These are phyloP conservation scores for Centruroides vittatus DNA, from an alignment of 1,140 invertebrate genomes.

Conservation along the genomic window DNA sequence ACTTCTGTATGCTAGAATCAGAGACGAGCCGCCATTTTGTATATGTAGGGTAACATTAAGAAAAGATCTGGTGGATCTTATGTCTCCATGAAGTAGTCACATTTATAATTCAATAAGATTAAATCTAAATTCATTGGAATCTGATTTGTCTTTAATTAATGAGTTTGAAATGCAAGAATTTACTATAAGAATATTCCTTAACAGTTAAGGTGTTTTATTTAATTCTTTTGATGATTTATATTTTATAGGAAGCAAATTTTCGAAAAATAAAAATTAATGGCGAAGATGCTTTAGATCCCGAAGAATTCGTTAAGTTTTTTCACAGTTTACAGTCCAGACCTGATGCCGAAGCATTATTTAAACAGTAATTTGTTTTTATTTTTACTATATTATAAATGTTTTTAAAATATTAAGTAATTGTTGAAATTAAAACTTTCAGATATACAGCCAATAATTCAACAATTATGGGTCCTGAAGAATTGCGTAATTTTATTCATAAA, in stretches of 20 bases:
- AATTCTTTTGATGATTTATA: neutral
- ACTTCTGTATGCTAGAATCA: too few species aligned
- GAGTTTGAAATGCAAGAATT: too few species aligned
- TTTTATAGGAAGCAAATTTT: conserved; percentile 35
- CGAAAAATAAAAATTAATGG: conserved; percentile 28
- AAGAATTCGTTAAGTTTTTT: conserved; percentile 42
- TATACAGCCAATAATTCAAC: conserved; percentile 23
- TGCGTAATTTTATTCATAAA: conserved; percentile 27
- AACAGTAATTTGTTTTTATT: conserved; percentile 27
- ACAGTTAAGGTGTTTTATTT: too few species aligned
- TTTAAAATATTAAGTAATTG: neutral
- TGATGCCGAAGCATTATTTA: conserved; percentile 37
- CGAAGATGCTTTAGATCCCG: conserved; percentile 35
- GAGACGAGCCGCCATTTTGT: too few species aligned
- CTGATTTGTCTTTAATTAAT: too few species aligned
- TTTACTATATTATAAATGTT: neutral
- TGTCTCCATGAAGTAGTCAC: too few species aligned
- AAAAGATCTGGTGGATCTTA: too few species aligned
- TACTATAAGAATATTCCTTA: too few species aligned
- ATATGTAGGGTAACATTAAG: too few species aligned
- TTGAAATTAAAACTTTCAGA: conserved; percentile 17
- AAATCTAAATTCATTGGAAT: too few species aligned
- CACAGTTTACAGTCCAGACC: conserved; percentile 33
- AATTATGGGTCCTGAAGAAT: conserved; percentile 25
- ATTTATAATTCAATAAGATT: too few species aligned